Percentiles rank a stretch among this genome's conserved stretches.
These are phyloP conservation scores for Drosophila nr. perissopoda DNA, from an alignment of 2,888 invertebrate species.

Conservation along the genomic window DNA sequence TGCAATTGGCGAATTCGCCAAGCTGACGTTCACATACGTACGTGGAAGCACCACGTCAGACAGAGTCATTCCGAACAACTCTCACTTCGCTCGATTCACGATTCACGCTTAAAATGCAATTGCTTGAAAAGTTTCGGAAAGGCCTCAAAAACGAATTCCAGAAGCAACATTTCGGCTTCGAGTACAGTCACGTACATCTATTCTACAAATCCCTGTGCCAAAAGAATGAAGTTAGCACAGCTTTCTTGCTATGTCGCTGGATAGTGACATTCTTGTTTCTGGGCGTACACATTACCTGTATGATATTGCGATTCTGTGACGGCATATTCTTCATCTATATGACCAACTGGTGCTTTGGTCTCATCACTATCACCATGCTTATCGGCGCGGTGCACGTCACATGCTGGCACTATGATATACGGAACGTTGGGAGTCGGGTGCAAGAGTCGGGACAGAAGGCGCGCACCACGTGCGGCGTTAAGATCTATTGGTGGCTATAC, in stretches of 20 bases:
- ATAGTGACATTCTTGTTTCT: conserved; percentile 80
- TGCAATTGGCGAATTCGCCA: not conserved
- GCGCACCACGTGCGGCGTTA: conserved; percentile 82
- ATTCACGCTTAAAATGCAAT: conserved; percentile 65
- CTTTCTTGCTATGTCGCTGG: conserved; percentile 83
- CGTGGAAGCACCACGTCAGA: not conserved
- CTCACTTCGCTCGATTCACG: not conserved
- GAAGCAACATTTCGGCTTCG: conserved; percentile 81
- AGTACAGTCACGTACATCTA: conserved; percentile 78
- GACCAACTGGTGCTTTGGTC: conserved; percentile 84
- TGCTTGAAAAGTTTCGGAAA: conserved; percentile 74
- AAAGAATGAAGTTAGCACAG: conserved; percentile 73
- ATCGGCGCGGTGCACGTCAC: conserved; percentile 81
- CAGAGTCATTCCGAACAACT: not conserved
- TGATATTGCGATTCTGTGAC: conserved; percentile 69
- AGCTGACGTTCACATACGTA: conserved; percentile 11
- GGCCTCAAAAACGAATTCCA: conserved; percentile 79
- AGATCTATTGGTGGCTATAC: conserved; percentile 89
- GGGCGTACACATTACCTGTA: conserved; percentile 73
- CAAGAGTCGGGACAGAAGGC: conserved; percentile 64
- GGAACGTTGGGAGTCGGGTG: conserved; percentile 59
- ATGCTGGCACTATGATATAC: conserved; percentile 82
- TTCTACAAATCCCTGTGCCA: conserved; percentile 85
- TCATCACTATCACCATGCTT: conserved; percentile 80
- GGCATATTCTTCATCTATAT: conserved; percentile 84